phyloP scores from a whole-genome alignment of 2,113 vertebrate species.

The Corvus moneduloides region DNA sequence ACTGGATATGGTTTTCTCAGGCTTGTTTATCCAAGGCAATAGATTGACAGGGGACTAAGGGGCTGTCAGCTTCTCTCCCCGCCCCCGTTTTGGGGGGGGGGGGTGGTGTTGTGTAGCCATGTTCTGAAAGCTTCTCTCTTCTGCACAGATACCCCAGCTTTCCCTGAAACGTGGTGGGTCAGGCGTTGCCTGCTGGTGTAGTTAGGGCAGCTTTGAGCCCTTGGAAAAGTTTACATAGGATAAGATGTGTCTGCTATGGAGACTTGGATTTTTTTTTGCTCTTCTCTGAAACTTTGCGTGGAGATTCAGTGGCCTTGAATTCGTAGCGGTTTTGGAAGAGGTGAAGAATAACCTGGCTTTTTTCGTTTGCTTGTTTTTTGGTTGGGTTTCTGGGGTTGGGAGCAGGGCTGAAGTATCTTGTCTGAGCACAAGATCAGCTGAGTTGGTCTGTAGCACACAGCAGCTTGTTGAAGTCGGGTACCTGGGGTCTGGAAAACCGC shows the following conservation, averaged over 20 bases:
- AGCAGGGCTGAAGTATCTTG: not conserved
- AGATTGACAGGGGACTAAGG: not conserved
- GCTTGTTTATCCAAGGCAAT: not conserved
- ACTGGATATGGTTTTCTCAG: not conserved
- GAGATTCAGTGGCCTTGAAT: conserved; percentile 58
- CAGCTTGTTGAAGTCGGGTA: not conserved
- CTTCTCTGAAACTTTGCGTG: conserved; percentile 31
- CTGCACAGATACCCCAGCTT: not conserved
- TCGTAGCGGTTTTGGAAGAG: conserved; percentile 39
- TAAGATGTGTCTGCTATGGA: conserved; percentile 26
- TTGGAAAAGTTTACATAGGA: not conserved
- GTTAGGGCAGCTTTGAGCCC: not conserved
- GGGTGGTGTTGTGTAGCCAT: not conserved
- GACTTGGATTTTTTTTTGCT: conserved; percentile 27
- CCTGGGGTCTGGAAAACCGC: not conserved
- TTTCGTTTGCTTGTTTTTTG: not conserved
- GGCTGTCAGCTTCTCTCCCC: not conserved
- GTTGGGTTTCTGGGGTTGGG: conserved; percentile 1
- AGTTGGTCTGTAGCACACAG: not conserved
- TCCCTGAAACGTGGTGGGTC: not conserved
- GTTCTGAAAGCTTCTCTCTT: not conserved
- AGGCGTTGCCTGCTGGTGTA: not conserved
- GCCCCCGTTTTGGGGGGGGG: not conserved
- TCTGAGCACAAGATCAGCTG: not conserved
- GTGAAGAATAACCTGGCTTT: conserved; percentile 41